Evolutionary conservation across 2,797 vertebrate genomes (phyloP).

Genomic region (Arnoldichthys spilopterus): DNA sequence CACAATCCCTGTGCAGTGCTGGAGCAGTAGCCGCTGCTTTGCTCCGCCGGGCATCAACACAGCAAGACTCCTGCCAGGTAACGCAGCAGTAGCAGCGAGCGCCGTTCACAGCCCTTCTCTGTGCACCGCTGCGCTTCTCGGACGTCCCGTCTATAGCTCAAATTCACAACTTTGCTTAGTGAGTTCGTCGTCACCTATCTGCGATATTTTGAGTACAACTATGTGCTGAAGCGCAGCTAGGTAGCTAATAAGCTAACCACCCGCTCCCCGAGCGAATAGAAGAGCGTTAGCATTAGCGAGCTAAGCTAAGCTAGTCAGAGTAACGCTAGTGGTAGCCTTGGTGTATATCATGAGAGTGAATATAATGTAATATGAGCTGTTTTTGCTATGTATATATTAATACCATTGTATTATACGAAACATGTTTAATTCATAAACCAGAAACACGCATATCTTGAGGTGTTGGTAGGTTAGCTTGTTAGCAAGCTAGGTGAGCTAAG

Average conservation of each 20-base stretch:
- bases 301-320: too few species aligned
- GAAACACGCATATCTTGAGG: too few species aligned
- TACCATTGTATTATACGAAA: too few species aligned
- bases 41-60: not conserved
- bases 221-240: not conserved
- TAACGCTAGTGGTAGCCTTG: too few species aligned
- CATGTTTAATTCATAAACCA: too few species aligned
- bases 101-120: not conserved
- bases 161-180: not conserved
- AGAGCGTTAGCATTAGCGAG: too few species aligned
- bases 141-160: not conserved
- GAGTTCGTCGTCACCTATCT: not conserved
- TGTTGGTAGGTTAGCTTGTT: too few species aligned
- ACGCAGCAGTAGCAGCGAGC: not conserved
- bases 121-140: not conserved
- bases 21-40: conserved; percentile 16
- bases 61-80: conserved; percentile 33
- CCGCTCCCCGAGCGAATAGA: too few species aligned
- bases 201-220: not conserved
- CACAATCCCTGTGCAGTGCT: not conserved
- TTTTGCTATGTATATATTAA: too few species aligned
- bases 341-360: too few species aligned
- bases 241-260: not conserved
- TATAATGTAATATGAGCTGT: too few species aligned
- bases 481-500: not conserved